These are phyloP conservation scores for Mastomys natalensis DNA, from an alignment of 2,113 vertebrate species.

Conservation along the genomic window DNA sequence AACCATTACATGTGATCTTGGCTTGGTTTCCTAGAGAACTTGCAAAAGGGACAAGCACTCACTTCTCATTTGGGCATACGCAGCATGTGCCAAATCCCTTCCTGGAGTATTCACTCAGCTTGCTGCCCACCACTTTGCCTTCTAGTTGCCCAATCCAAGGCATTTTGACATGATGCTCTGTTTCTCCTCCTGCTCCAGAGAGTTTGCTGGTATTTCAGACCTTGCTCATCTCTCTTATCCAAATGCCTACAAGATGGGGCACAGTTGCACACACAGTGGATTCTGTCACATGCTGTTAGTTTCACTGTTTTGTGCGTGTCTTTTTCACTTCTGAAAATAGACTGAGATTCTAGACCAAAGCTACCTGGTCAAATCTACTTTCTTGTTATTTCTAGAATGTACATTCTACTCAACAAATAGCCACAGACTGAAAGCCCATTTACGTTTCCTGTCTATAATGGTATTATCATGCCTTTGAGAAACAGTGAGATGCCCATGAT, in stretches of 20 bases:
- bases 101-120: background rate
- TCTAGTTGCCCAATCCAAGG: background rate
- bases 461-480: background rate
- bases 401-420: background rate
- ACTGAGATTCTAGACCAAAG: conserved; percentile 24
- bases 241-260: background rate
- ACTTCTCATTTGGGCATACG: background rate
- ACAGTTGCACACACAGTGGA: background rate
- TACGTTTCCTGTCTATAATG: background rate
- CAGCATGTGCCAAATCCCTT: background rate
- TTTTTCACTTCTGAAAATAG: conserved; percentile 23
- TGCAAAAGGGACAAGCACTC: background rate
- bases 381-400: background rate
- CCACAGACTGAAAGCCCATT: background rate
- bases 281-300: background rate
- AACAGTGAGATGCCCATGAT: background rate
- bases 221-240: background rate
- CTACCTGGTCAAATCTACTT: conserved; percentile 3
- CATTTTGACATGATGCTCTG: background rate
- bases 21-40: background rate
- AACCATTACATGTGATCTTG: background rate
- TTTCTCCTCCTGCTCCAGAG: background rate
- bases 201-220: background rate
- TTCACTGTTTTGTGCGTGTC: background rate
- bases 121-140: background rate